Evolutionary conservation across 2,113 vertebrate species (phyloP), one percentile per base, ranked within the genome.

Genomic region (Rhea pennata): DNA sequence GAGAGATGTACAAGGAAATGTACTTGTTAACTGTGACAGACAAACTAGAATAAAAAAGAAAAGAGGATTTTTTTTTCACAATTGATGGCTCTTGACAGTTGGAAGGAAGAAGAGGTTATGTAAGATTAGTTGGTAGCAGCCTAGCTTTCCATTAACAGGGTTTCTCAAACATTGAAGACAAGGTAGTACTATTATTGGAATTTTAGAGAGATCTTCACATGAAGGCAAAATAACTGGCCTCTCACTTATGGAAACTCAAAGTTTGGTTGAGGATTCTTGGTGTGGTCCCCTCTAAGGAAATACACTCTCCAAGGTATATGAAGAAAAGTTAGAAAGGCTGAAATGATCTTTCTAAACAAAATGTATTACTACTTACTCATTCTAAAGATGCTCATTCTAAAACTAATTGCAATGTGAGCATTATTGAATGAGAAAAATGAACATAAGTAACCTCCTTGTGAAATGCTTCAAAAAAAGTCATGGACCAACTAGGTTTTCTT

Each of bases 81-180:
- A 4, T 1, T 73, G 23, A 56, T 40, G 42, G 74, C 23, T 14
- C 2, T 48, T 80, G 33, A 24, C 10, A 70, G 13, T 0, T 64
- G 12, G 29, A 88, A 82, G 23, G 7, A 40, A 9, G 39, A 78
- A 56, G 20, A 66, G 15, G 20, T 15, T 65, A 3, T 36, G 9
- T 33, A 54, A 72, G 48, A 24, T 22, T 10, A 21, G 66, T 16
- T n/a, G 15, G 15, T 51, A 75, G 33, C 75, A 87, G 2, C 5
- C 82, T 9, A 31, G 11, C 10, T 78, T 89, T 65, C 16, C 26
- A 24, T 82, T 73, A 66, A 20, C 5, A 21, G 15, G 23, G 5
- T 6, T 72, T 69, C 33, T 79, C 26, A 39, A 87, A 61, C 15
- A 42, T 33, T 21, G 2, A 61, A 39, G 16, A 72, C 8, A 73